Evolutionary conservation across 2,888 invertebrate genomes (phyloP).

Genomic region (Gibbula magus): DNA sequence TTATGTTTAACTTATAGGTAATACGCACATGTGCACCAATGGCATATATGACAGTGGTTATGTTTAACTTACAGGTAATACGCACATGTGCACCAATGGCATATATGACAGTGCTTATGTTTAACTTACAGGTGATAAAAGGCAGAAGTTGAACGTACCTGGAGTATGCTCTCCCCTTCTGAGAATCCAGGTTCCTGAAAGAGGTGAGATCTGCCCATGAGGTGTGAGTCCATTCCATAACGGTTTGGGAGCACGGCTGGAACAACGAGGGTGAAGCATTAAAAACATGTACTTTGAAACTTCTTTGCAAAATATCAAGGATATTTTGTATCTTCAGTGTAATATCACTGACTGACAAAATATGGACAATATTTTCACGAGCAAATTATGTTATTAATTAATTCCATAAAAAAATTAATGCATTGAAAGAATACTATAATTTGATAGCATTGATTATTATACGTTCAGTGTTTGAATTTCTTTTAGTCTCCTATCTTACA

Average conservation of each 20-base stretch:
- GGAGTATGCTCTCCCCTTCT: conserved; percentile 72
- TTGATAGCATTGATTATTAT: too few relatives aligned
- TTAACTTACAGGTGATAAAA: background rate
- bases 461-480: too few relatives aligned
- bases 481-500: too few relatives aligned
- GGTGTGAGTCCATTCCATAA: conserved; percentile 67
- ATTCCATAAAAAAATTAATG: too few relatives aligned
- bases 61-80: too few relatives aligned
- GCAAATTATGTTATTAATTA: too few relatives aligned
- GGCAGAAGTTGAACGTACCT: conserved; percentile 55
- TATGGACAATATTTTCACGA: too few relatives aligned
- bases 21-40: too few relatives aligned
- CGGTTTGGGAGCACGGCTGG: conserved; percentile 70
- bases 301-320: background rate
- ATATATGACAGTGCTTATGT: background rate
- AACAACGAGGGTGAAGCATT: conserved; percentile 9
- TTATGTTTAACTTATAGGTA: too few relatives aligned
- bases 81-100: background rate
- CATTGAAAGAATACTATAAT: too few relatives aligned
- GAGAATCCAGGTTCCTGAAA: conserved; percentile 72
- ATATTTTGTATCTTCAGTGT: background rate
- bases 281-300: background rate
- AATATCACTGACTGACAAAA: too few relatives aligned
- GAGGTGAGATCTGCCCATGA: conserved; percentile 68
- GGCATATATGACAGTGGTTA: too few relatives aligned